Conservation (phyloP, 2,113 vertebrate species). For the Gallinago media region DNA sequence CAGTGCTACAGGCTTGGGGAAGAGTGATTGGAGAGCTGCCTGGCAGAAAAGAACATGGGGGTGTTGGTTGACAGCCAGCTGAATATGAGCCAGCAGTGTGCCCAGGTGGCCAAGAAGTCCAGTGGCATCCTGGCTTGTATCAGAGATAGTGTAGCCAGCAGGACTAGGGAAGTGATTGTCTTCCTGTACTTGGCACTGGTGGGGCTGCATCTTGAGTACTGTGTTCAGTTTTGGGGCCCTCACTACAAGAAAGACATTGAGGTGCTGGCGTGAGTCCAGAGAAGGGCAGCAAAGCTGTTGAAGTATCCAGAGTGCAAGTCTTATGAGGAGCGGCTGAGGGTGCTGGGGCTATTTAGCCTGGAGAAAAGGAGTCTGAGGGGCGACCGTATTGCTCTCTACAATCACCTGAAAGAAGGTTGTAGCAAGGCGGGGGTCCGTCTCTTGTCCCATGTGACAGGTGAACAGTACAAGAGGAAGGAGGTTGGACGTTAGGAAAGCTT, state of each 20-base stretch:
- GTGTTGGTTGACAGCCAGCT: rapidly evolving
- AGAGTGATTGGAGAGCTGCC: not conserved
- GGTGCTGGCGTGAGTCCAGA: not conserved
- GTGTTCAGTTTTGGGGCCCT: not conserved
- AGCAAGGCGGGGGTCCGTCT: rapidly evolving
- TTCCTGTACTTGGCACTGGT: not conserved
- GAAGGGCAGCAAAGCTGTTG: rapidly evolving
- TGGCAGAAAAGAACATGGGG: rapidly evolving
- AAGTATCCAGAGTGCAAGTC: not conserved
- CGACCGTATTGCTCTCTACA: not conserved
- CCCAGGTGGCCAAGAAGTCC: not conserved
- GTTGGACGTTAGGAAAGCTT: not conserved
- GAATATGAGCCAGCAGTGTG: not conserved
- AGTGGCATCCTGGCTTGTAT: not conserved
- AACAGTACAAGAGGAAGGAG: not conserved
- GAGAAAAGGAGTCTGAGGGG: not conserved
- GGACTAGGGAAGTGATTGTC: rapidly evolving
- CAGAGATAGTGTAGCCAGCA: not conserved
- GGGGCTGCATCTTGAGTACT: rapidly evolving
- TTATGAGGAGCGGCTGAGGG: not conserved
- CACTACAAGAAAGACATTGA: rapidly evolving
- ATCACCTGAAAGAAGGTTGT: not conserved
- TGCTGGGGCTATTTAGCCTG: rapidly evolving
- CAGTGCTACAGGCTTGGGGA: rapidly evolving
- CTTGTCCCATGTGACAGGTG: not conserved